Conservation (phyloP, 2,888 invertebrate species). For the Microctonus hyperodae region DNA sequence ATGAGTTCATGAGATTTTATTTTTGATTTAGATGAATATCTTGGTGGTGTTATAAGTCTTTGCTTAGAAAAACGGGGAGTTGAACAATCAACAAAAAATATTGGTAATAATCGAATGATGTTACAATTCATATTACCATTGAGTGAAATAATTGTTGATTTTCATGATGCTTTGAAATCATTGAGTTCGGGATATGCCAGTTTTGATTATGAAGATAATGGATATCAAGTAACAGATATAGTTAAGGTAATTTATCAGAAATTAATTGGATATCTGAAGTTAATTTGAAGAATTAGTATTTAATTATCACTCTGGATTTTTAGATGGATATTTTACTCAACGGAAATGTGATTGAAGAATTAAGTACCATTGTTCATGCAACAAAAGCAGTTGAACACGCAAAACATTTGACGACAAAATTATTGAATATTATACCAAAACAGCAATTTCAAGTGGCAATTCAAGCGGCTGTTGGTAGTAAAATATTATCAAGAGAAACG, state of each 20-base stretch:
- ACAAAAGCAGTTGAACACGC: constrained; percentile 73
- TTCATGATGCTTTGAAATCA: constrained; percentile 91
- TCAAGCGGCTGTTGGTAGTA: constrained; percentile 82
- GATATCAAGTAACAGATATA: constrained; percentile 79
- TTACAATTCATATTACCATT: constrained; percentile 86
- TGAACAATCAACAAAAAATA: constrained; percentile 74
- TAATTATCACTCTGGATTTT: no score
- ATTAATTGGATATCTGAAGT: neutral
- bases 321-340: constrained; percentile 83
- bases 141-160: constrained; percentile 93
- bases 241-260: constrained; percentile 71
- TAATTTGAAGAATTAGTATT: neutral
- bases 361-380: constrained; percentile 81
- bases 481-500: constrained; percentile 84
- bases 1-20: constrained; percentile 6
- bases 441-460: constrained; percentile 81
- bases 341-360: constrained; percentile 80
- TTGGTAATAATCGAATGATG: constrained; percentile 84
- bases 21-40: constrained; percentile 66
- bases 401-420: constrained; percentile 73
- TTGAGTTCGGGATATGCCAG: constrained; percentile 94
- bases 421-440: constrained; percentile 86
- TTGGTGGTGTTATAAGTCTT: constrained; percentile 74
- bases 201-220: constrained; percentile 91
- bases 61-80: constrained; percentile 79